phyloP scores from a whole-genome alignment of 2,888 invertebrate genomes.

The Eristalis arbustorum region DNA sequence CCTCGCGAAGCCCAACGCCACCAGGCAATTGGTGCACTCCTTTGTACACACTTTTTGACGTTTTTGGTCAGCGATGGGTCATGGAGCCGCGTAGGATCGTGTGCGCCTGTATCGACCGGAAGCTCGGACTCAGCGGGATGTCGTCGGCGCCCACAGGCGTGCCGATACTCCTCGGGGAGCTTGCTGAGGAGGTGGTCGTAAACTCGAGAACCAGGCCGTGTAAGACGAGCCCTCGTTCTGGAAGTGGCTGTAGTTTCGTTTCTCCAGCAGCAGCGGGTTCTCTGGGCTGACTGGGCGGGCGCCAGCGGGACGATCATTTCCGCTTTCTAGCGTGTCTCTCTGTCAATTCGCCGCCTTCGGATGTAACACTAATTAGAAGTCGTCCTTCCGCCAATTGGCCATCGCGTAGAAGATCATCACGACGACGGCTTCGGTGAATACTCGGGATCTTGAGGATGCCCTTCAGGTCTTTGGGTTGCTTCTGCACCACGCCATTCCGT shows the following conservation, averaged over 20 bases:
- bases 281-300: neutral
- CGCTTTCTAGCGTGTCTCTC: conserved; percentile 69
- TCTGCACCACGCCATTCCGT: neutral
- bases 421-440: conserved; percentile 54
- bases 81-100: conserved; percentile 71
- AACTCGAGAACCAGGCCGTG: conserved; percentile 69
- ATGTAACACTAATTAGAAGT: conserved; percentile 83
- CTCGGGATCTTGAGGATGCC: conserved; percentile 27
- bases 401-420: conserved; percentile 66
- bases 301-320: conserved; percentile 74
- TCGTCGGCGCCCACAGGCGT: conserved; percentile 12
- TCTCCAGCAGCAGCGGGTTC: conserved; percentile 22
- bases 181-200: conserved; percentile 62
- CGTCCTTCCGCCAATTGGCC: conserved; percentile 82
- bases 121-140: conserved; percentile 14
- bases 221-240: conserved; percentile 74
- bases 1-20: conserved; percentile 83
- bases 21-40: conserved; percentile 82
- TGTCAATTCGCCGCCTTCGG: conserved; percentile 82
- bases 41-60: conserved; percentile 81
- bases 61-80: conserved; percentile 75
- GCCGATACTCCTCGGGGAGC: conserved; percentile 56
- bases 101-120: conserved; percentile 16
- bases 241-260: conserved; percentile 39
- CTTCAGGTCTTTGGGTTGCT: conserved; percentile 23